phyloP scores from a whole-genome alignment of 2,797 vertebrate species.

The Tragopan temminckii region DNA sequence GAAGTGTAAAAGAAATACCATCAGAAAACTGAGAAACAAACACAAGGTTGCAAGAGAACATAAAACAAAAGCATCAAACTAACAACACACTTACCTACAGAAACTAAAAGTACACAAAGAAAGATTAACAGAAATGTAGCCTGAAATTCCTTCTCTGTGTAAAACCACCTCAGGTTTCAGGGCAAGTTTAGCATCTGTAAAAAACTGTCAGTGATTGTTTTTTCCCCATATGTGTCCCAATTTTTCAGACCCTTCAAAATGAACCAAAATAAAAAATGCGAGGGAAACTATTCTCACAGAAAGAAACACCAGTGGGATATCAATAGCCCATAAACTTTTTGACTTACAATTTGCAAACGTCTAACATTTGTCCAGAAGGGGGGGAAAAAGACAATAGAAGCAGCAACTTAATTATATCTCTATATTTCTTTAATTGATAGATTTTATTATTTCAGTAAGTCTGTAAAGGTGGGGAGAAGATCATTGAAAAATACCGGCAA shows the following conservation, averaged over 20 bases:
- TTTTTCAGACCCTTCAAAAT: neutral
- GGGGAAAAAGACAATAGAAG: neutral
- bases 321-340: neutral
- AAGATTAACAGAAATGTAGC: neutral
- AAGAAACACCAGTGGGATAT: neutral
- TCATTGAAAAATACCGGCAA: neutral
- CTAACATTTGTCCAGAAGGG: neutral
- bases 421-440: neutral
- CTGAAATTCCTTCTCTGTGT: neutral
- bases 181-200: constrained; percentile 30
- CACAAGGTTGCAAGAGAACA: neutral
- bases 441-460: neutral
- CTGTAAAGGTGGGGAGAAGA: neutral
- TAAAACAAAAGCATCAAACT: neutral
- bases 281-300: neutral
- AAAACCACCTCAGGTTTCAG: neutral
- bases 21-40: neutral
- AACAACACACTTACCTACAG: neutral
- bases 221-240: neutral
- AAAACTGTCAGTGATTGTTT: neutral
- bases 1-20: neutral
- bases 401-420: neutral
- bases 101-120: neutral
- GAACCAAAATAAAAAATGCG: neutral
- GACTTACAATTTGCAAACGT: neutral